phyloP scores from a whole-genome alignment of 2,888 invertebrate genomes.

The Caenorhabditis becei region DNA sequence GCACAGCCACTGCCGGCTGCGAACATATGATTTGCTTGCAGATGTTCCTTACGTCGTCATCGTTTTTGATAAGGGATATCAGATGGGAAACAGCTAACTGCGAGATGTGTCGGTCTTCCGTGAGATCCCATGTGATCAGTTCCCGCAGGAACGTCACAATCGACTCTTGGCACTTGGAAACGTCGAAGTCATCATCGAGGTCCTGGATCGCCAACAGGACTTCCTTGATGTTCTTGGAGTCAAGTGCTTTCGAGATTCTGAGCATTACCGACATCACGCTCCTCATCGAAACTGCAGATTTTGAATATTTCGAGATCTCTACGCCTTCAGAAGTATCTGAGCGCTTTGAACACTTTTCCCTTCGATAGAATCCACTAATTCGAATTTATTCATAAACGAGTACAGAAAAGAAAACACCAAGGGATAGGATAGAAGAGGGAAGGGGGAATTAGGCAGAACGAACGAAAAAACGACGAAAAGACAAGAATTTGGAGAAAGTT shows the following conservation, averaged over 20 bases:
- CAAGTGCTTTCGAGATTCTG: conserved; percentile 35
- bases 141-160: neutral
- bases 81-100: conserved; percentile 1
- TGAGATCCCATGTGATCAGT: conserved; percentile 33
- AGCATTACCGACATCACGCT: neutral
- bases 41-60: neutral
- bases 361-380: conserved; percentile 7
- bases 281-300: too few species aligned
- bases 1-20: conserved; percentile 15
- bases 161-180: neutral
- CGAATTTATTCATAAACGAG: conserved; percentile 38
- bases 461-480: neutral
- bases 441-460: neutral
- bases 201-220: conserved; percentile 11
- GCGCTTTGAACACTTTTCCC: neutral
- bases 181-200: conserved; percentile 6
- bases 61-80: neutral
- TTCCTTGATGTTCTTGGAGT: conserved; percentile 16
- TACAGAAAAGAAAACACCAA: conserved; percentile 27
- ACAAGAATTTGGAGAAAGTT: conserved; percentile 2
- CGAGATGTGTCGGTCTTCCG: neutral
- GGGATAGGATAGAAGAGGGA: neutral
- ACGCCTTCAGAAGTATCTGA: neutral
- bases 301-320: too few species aligned
- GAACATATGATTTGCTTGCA: conserved; percentile 11